Evolutionary conservation across 2,888 invertebrate genomes (phyloP), one percentile per base, ranked within the genome.

Genomic region (Noctua pronuba): DNA sequence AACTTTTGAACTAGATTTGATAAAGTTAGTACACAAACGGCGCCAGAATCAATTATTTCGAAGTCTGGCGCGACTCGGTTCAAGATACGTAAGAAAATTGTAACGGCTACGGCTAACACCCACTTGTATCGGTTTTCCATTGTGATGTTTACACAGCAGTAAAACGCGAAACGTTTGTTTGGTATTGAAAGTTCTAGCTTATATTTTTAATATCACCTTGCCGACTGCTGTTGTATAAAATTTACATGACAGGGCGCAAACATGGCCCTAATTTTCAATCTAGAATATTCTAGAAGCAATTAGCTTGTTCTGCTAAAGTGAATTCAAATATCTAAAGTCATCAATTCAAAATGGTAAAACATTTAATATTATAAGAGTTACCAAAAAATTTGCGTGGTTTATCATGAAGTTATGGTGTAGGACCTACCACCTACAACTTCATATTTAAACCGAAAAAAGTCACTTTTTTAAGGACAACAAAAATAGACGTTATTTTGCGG

Each of bases 111-210:
- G 49, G 28, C 24, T 66, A 68, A 67, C 65, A 68, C 64, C 76
- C 65, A 80, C 72, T 85, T 60, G 67, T 68, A 87, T 88, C 69
- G 79, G 87, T 87, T 88, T 85, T 83, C 65, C 73, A 75, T 58
- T 64, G 71, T 65, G 55, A 49, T 68, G 76, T 88, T 87, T 78
- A 85, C 80, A 77, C 77, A 80, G 69, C 85, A 73, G 73, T 80
- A 52, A 70, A 77, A 65, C 13, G 52, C 35, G 21, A 66, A 62
- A 74, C 49, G 18, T 83, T 77, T 49, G 72, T 73, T 72, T 70
- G 68, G 35, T 52, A 73, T 58, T 65, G n/a, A 68, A 21, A 58
- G 21, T 24, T 69, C 38, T 62, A 49, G 31, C 13, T 6, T 31
- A 67, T 66, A 44, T n/a, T 67, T 73, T 46, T 1, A 21, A 38